These are phyloP conservation scores for Melierax canorus DNA, from an alignment of 2,113 vertebrate genomes.

Conservation along the genomic window DNA sequence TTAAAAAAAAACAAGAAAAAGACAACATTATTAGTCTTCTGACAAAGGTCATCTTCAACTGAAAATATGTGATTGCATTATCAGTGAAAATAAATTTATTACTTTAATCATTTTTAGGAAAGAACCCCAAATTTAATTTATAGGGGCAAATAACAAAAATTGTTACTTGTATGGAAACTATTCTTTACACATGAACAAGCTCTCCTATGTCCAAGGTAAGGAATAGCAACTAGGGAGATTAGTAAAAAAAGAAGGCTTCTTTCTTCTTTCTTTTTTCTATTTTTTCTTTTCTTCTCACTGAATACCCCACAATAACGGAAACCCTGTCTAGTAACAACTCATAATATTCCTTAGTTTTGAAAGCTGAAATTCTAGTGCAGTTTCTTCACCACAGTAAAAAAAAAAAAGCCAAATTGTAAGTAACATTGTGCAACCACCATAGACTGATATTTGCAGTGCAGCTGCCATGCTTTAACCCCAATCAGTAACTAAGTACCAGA, in stretches of 20 bases:
- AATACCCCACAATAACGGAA: neutral
- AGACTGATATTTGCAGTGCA: neutral
- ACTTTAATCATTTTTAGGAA: neutral
- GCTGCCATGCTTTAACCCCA: too few species aligned
- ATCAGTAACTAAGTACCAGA: too few species aligned
- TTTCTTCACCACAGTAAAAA: neutral
- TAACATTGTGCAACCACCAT: accelerated
- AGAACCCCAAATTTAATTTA: neutral
- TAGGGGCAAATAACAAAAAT: neutral
- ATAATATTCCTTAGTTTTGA: neutral
- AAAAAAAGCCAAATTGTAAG: neutral
- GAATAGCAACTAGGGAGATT: neutral
- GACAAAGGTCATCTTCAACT: neutral
- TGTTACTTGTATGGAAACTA: neutral
- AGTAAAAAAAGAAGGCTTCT: neutral
- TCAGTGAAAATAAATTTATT: neutral
- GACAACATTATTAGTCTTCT: neutral
- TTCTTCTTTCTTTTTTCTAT: too few species aligned
- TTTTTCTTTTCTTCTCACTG: neutral
- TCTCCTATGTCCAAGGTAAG: neutral
- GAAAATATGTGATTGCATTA: neutral
- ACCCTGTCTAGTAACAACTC: neutral
- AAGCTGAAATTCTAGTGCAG: neutral
- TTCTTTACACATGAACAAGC: neutral
- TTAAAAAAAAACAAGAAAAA: neutral